Conservation (phyloP, 2,888 invertebrate genomes). For the Sipha maydis region DNA sequence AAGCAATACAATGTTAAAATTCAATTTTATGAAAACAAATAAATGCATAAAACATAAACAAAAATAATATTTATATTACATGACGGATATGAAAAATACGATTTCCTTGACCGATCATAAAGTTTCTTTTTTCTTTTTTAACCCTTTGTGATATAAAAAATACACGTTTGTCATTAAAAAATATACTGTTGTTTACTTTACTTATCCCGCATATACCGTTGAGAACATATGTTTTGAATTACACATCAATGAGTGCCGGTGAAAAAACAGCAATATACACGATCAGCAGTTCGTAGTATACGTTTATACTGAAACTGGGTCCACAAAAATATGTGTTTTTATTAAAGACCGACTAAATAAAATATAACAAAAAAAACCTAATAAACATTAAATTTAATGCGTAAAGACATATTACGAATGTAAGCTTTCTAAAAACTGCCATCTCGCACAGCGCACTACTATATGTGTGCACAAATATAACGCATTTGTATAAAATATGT, state of each 20-base stretch:
- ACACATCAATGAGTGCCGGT: background rate
- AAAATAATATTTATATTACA: background rate
- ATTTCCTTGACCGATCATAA: background rate
- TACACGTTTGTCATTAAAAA: background rate
- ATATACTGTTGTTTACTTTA: background rate
- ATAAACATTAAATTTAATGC: slow-evolving; percentile 23
- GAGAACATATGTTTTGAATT: slow-evolving; percentile 26
- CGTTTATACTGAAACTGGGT: background rate
- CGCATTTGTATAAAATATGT: background rate
- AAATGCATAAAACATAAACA: too few species aligned
- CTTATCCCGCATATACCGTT: background rate
- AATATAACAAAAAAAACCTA: slow-evolving; percentile 10
- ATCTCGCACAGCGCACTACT: background rate
- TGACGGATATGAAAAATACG: background rate
- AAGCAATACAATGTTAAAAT: background rate
- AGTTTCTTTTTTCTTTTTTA: background rate
- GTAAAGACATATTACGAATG: slow-evolving; percentile 20
- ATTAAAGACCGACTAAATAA: slow-evolving; percentile 38
- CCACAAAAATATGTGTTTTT: background rate
- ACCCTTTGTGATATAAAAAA: background rate
- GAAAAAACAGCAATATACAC: background rate
- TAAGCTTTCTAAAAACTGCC: slow-evolving; percentile 28
- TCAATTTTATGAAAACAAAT: background rate
- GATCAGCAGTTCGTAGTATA: background rate
- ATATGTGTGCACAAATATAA: background rate